phyloP scores from a whole-genome alignment of 2,888 invertebrate species.

The Megalurothrips usitatus region DNA sequence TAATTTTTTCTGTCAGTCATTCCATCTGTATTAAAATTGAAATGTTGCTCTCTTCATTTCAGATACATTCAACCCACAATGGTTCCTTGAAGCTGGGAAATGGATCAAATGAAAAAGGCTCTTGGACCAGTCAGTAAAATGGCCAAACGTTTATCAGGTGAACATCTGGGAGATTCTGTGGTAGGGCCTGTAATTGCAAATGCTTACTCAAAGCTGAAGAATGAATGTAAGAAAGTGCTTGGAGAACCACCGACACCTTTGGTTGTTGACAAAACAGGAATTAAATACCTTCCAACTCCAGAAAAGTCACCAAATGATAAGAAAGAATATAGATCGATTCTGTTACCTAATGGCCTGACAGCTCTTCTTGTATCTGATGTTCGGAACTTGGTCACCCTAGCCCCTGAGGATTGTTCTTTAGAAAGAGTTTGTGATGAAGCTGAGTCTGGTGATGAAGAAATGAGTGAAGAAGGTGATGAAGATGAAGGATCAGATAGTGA shows the following conservation, averaged over 20 bases:
- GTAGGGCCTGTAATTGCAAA: background rate
- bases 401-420: slow-evolving; percentile 28
- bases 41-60: background rate
- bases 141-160: background rate
- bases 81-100: background rate
- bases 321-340: slow-evolving; percentile 57
- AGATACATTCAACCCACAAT: background rate
- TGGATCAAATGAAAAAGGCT: slow-evolving; percentile 17
- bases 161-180: background rate
- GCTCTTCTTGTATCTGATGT: slow-evolving; percentile 39
- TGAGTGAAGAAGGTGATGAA: slow-evolving; percentile 36
- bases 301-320: slow-evolving; percentile 71
- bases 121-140: background rate
- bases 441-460: slow-evolving; percentile 33
- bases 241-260: background rate
- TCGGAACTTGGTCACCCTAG: slow-evolving; percentile 35
- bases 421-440: slow-evolving; percentile 30
- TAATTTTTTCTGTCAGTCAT: no score
- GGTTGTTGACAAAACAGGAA: background rate
- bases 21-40: no score
- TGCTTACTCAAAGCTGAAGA: slow-evolving; percentile 2
- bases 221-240: background rate
- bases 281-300: slow-evolving; percentile 50
- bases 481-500: slow-evolving; percentile 41
- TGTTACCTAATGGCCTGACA: slow-evolving; percentile 39